Evolutionary conservation across 2,797 vertebrate genomes (phyloP).

Genomic region (Alcedo quadribrachys): DNA sequence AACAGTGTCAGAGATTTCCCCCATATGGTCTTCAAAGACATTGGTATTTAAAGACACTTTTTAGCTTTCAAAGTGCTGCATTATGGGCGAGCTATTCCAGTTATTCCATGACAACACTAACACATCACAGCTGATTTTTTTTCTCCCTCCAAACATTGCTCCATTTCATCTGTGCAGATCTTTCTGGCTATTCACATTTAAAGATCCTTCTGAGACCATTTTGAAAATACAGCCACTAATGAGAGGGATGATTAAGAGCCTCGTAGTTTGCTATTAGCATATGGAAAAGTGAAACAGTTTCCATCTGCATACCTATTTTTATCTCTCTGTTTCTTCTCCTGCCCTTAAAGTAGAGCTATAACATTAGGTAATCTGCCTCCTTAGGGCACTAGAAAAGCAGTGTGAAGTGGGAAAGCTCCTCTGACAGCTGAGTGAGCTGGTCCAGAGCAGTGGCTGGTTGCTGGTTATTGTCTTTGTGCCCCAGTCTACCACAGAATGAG

Average conservation of each 20-base stretch:
- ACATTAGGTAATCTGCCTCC: not conserved
- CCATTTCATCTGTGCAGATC: not conserved
- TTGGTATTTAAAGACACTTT: not conserved
- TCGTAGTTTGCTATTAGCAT: slow-evolving; percentile 46
- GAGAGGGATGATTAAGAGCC: slow-evolving; percentile 42
- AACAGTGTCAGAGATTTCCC: not conserved
- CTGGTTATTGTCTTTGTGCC: not conserved
- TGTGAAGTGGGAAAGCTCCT: not conserved
- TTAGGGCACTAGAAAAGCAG: not conserved
- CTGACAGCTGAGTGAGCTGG: not conserved
- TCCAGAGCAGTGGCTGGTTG: not conserved
- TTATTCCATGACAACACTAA: not conserved
- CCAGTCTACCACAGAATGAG: not conserved
- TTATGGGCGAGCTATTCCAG: not conserved
- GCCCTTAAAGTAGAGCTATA: slow-evolving; percentile 19
- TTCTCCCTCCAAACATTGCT: not conserved
- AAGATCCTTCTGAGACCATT: slow-evolving; percentile 10
- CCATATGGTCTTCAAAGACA: not conserved
- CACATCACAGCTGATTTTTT: not conserved
- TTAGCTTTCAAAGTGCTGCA: not conserved
- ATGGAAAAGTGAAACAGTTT: slow-evolving; percentile 39
- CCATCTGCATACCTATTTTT: slow-evolving; percentile 58
- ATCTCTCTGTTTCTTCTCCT: slow-evolving; percentile 16
- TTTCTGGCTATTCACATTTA: not conserved
- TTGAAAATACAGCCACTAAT: slow-evolving; percentile 38